These are phyloP conservation scores for Trididemnum clinides DNA, from an alignment of 23 tunicate genomes.

Conservation along the genomic window DNA sequence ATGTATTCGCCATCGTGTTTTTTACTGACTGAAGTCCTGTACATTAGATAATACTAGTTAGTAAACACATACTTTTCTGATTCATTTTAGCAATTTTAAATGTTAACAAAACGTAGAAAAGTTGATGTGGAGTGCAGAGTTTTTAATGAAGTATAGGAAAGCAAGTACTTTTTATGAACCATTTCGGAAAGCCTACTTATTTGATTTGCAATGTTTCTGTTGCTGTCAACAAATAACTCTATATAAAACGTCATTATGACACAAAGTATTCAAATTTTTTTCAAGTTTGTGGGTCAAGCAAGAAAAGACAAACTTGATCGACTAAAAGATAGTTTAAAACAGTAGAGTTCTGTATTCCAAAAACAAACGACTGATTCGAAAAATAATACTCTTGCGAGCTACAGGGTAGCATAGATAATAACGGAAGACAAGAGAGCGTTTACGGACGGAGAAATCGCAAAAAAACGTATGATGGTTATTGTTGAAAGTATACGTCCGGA, in stretches of 20 bases:
- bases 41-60: too few relatives aligned
- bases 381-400: conserved; percentile 67
- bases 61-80: conserved; percentile 1
- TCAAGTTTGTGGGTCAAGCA: conserved; percentile 44
- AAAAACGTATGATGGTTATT: conserved; percentile 81
- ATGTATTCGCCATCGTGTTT: too few relatives aligned
- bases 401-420: conserved; percentile 69
- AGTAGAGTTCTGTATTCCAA: conserved; percentile 49
- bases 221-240: conserved; percentile 51
- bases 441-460: conserved; percentile 77
- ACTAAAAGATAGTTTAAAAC: conserved; percentile 43
- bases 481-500: conserved; percentile 76
- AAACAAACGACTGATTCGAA: conserved; percentile 30
- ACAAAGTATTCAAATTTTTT: conserved; percentile 40
- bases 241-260: too few relatives aligned
- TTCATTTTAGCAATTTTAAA: conserved; percentile 29
- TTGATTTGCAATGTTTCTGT: conserved; percentile 39
- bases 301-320: conserved; percentile 73
- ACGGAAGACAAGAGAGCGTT: conserved; percentile 80
- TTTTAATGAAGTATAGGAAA: conserved; percentile 51
- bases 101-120: conserved; percentile 43
- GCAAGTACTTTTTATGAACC: conserved; percentile 48
- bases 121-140: too few relatives aligned
- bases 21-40: too few relatives aligned
- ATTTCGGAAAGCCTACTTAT: conserved; percentile 37